Conservation (phyloP, 2,797 vertebrate species). For the Karalla daura region DNA sequence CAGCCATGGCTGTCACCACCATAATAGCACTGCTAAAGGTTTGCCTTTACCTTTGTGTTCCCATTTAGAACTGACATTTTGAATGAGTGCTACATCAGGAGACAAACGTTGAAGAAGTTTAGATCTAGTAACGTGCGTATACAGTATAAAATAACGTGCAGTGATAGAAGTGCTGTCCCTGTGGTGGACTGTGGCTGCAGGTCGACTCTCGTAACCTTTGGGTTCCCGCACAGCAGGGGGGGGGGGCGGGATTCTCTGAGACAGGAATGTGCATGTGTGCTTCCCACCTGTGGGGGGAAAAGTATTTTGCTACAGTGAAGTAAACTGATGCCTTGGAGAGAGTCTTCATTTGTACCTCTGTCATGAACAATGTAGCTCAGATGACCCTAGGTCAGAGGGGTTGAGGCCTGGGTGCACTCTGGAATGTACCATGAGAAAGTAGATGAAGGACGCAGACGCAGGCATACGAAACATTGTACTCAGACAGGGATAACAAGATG, state of each 20-base stretch:
- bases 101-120: not conserved
- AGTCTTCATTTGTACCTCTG: slow-evolving; percentile 6
- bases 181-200: not conserved
- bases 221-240: not conserved
- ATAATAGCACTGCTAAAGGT: too few relatives aligned
- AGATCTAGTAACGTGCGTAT: not conserved
- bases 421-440: slow-evolving; percentile 27
- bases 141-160: too few relatives aligned
- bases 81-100: not conserved
- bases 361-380: slow-evolving; percentile 11
- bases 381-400: slow-evolving; percentile 6
- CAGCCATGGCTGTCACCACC: too few relatives aligned
- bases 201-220: slow-evolving; percentile 8
- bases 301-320: not conserved
- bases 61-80: not conserved
- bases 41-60: too few relatives aligned
- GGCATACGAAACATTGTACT: not conserved
- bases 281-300: not conserved
- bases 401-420: not conserved
- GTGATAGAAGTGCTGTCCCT: not conserved
- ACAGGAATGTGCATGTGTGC: slow-evolving; percentile 27
- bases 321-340: not conserved
- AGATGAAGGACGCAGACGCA: not conserved
- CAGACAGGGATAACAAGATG: not conserved
- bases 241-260: not conserved